Conservation (phyloP, 2,113 vertebrate genomes). For the Gnathonemus echidnorhynchus region DNA sequence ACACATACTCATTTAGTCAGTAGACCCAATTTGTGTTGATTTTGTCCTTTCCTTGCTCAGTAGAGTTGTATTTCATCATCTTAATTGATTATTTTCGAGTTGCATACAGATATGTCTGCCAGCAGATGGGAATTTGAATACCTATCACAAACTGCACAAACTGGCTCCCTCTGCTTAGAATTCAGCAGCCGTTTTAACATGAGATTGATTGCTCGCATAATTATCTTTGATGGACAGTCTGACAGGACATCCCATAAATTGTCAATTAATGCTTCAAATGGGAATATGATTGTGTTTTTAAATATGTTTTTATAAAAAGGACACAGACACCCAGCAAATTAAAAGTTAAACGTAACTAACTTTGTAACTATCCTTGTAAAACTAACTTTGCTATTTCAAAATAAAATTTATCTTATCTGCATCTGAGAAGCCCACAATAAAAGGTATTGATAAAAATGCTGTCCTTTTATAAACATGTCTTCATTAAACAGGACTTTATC, state of each 20-base stretch:
- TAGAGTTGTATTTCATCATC: background rate
- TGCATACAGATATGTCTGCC: background rate
- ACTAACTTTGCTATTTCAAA: background rate
- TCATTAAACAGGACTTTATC: background rate
- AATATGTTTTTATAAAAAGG: constrained; percentile 18
- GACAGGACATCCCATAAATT: constrained; percentile 17
- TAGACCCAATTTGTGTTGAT: background rate
- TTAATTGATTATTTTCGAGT: background rate
- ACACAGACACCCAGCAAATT: background rate
- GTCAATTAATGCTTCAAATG: constrained; percentile 29
- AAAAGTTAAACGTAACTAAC: background rate
- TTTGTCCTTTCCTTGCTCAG: background rate
- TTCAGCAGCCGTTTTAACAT: constrained; percentile 1
- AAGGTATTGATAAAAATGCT: background rate
- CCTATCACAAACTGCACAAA: background rate
- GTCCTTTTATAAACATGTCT: background rate
- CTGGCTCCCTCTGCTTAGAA: constrained; percentile 10
- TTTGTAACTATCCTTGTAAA: background rate
- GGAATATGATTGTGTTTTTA: constrained; percentile 13
- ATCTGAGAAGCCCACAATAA: background rate
- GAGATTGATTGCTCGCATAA: constrained; percentile 27
- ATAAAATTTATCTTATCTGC: background rate
- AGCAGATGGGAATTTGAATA: background rate
- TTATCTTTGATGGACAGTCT: constrained; percentile 33
- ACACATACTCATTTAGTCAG: background rate